These are phyloP conservation scores for Brenthis daphne DNA, from an alignment of 2,888 invertebrate genomes.

Conservation along the genomic window DNA sequence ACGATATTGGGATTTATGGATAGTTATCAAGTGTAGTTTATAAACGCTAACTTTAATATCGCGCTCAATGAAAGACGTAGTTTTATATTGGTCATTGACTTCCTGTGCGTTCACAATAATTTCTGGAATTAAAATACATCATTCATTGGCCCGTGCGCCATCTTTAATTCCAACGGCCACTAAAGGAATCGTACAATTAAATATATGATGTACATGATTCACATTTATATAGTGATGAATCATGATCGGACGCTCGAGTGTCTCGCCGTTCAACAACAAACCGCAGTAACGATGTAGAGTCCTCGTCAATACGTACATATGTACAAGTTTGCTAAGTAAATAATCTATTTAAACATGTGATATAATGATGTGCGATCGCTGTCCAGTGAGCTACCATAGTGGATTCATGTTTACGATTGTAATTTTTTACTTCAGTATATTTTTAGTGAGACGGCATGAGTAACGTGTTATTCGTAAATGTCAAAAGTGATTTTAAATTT, in stretches of 20 bases:
- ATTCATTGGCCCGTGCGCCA: constrained; percentile 49
- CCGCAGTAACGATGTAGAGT: constrained; percentile 64
- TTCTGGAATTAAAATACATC: constrained; percentile 61
- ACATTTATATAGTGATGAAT: constrained; percentile 73
- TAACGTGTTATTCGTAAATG: constrained; percentile 78
- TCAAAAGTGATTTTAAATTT: constrained; percentile 67
- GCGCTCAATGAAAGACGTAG: constrained; percentile 25
- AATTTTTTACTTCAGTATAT: constrained; percentile 76
- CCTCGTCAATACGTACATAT: constrained; percentile 51
- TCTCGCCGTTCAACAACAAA: constrained; percentile 69
- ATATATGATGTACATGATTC: constrained; percentile 67
- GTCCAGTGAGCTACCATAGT: constrained; percentile 67
- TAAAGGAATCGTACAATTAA: constrained; percentile 48
- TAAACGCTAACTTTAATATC: constrained; percentile 22
- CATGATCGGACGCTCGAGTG: constrained; percentile 66
- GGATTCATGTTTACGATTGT: constrained; percentile 78
- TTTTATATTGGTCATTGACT: constrained; percentile 56
- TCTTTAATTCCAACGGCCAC: constrained; percentile 45
- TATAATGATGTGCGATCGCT: constrained; percentile 77
- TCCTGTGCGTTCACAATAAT: constrained; percentile 44
- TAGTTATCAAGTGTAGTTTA: constrained; percentile 19
- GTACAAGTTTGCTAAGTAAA: constrained; percentile 66
- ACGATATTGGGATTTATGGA: constrained; percentile 26
- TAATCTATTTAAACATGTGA: constrained; percentile 77
- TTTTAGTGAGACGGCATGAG: constrained; percentile 72